Evolutionary conservation across 2,797 vertebrate genomes (phyloP), one percentile per base, ranked within the genome.

Genomic region (Gallinago solitaria): DNA sequence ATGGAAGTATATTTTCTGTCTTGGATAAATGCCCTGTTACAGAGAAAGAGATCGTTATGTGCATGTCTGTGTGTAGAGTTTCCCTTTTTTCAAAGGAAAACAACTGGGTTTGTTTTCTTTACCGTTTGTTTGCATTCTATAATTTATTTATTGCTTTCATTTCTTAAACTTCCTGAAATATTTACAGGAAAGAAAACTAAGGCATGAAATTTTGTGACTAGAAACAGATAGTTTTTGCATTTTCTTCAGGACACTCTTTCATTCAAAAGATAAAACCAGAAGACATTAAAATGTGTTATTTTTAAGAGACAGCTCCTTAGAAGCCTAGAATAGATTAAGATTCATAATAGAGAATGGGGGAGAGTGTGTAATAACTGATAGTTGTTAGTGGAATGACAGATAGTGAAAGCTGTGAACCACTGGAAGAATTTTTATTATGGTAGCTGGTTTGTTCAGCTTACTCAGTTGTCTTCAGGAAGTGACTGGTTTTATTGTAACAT

Each of bases 141-240:
- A 61, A 67, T 87, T 54, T 87, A 68, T 92, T 93, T 84, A 67
- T 60, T 73, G 28, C 37, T 93, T 95, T 88, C 19, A 45, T 92
- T 88, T 83, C 43, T 85, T 94, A 59, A 83, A 45, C 37, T n/a
- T 92, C 39, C 41, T 78, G 57, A 92, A 93, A 54, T 80, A 67
- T 78, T 92, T 95, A 73, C 71, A 77, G 37, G 51, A 85, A 80
- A 71, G 37, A 56, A 75, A 87, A 47, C 28, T 24, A 20, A 75
- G 24, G 19, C 1, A 0, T 91, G 54, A 81, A 83, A 74, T 60
- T 73, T 61, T 77, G 59, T 83, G 41, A 71, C 69, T 75, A 30
- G 61, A 78, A 83, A 14, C 50, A 89, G 48, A 39, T 88, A 78
- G 12, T 75, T 51, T 28, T 83, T 87, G 87, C 19, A 41, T 74